These are phyloP conservation scores for Colletes collaris DNA, from an alignment of 2,888 invertebrate genomes.

Conservation along the genomic window DNA sequence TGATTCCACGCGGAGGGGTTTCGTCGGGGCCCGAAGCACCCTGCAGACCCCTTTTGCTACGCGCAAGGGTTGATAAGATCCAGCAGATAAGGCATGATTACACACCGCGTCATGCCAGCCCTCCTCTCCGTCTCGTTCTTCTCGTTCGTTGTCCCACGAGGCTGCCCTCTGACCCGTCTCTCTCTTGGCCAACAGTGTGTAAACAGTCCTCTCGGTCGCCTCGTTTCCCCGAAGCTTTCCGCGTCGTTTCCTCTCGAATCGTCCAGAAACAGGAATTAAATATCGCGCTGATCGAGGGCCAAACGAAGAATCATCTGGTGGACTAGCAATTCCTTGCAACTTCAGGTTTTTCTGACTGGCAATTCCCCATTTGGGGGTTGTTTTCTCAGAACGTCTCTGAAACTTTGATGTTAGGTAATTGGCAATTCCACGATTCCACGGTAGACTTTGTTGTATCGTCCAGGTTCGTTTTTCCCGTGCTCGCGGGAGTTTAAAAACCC, in stretches of 20 bases:
- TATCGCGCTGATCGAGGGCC: too few species aligned
- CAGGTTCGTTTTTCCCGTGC: too few species aligned
- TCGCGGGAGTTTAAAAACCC: background rate
- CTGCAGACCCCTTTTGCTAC: conserved; percentile 77
- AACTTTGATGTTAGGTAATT: too few species aligned
- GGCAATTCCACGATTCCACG: too few species aligned
- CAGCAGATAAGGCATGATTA: conserved; percentile 81
- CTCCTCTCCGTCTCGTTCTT: conserved; percentile 18
- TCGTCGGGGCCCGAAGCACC: conserved; percentile 59
- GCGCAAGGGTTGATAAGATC: conserved; percentile 80
- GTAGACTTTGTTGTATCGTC: too few species aligned
- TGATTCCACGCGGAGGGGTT: conserved; percentile 72
- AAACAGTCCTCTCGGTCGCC: conserved; percentile 51
- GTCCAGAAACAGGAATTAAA: too few species aligned
- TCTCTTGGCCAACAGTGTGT: conserved; percentile 25
- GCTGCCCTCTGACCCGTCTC: conserved; percentile 26
- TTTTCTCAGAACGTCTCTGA: too few species aligned
- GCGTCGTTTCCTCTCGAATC: background rate
- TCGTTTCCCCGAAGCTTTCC: background rate
- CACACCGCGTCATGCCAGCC: conserved; percentile 63
- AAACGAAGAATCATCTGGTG: too few species aligned
- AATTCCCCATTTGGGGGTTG: too few species aligned
- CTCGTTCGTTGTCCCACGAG: conserved; percentile 11
- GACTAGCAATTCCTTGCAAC: too few species aligned
- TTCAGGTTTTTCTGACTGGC: too few species aligned